A percentile compares a stretch with the other conserved stretches of the same genome.
Conservation (phyloP, 2,113 vertebrate species). For the Tachycineta bicolor region DNA sequence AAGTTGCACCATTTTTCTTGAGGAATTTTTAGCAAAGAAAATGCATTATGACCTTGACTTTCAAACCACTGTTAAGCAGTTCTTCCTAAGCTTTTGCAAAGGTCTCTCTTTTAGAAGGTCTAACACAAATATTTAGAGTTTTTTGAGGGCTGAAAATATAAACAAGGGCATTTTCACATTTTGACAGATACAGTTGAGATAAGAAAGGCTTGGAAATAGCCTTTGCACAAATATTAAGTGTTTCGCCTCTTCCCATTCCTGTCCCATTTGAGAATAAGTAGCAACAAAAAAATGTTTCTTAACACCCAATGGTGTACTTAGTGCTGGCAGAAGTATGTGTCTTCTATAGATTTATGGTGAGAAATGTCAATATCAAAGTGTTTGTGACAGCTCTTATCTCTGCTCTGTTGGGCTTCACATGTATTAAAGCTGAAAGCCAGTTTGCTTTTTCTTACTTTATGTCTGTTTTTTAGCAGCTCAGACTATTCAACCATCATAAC, state of each 20-base stretch:
- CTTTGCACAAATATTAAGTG: neutral
- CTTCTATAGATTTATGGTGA: constrained; percentile 2
- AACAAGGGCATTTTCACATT: neutral
- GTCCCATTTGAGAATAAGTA: constrained; percentile 10
- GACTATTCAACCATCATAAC: neutral
- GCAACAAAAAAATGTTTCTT: neutral
- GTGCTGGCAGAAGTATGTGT: neutral
- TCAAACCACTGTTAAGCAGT: neutral
- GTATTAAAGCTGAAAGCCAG: neutral
- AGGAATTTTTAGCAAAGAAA: neutral
- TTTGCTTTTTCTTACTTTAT: neutral
- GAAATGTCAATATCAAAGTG: constrained; percentile 25
- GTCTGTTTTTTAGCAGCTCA: neutral
- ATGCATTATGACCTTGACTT: neutral
- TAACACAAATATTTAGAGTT: neutral
- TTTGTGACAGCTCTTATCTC: constrained; percentile 38
- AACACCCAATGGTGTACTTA: neutral
- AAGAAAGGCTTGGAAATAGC: neutral
- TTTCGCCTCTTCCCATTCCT: neutral
- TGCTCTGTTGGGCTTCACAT: neutral
- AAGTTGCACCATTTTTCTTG: neutral
- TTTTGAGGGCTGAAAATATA: neutral
- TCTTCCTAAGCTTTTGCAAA: neutral
- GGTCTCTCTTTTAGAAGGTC: neutral
- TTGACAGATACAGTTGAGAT: neutral